Evolutionary conservation across 1,140 invertebrate species (phyloP).

Genomic region (Hypothenemus hampei): DNA sequence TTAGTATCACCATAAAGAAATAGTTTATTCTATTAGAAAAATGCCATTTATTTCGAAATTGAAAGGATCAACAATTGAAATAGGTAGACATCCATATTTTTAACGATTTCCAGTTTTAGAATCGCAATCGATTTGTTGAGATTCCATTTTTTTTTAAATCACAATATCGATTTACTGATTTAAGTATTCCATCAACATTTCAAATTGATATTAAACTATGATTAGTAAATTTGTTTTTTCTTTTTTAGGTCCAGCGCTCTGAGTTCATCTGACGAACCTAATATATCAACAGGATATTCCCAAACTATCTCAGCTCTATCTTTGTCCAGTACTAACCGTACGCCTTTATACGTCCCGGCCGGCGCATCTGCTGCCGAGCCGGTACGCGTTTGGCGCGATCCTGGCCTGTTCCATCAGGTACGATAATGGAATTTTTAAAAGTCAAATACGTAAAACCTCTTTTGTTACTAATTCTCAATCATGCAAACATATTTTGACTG

Average conservation of each 20-base stretch:
- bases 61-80: too few species aligned
- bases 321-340: slow-evolving; percentile 39
- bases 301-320: slow-evolving; percentile 15
- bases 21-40: neutral
- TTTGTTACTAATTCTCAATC: too few species aligned
- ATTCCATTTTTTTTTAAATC: too few species aligned
- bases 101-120: too few species aligned
- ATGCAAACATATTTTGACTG: too few species aligned
- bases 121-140: too few species aligned
- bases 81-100: too few species aligned
- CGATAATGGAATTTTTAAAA: too few species aligned
- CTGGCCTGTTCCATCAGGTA: slow-evolving; percentile 43
- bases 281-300: slow-evolving; percentile 16
- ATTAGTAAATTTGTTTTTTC: too few species aligned
- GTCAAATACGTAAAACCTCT: too few species aligned
- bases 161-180: neutral
- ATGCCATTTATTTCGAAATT: too few species aligned
- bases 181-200: neutral
- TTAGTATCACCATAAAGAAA: neutral
- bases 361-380: slow-evolving; percentile 27
- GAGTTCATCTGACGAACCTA: slow-evolving; percentile 49
- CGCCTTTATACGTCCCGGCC: slow-evolving; percentile 54
- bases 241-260: slow-evolving; percentile 52
- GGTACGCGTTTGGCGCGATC: slow-evolving; percentile 51
- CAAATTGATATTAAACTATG: neutral